A percentile compares a stretch with the other conserved stretches of the same genome.
Evolutionary conservation across 2,113 vertebrate genomes (phyloP).

Genomic region (Ascaphus truei): DNA sequence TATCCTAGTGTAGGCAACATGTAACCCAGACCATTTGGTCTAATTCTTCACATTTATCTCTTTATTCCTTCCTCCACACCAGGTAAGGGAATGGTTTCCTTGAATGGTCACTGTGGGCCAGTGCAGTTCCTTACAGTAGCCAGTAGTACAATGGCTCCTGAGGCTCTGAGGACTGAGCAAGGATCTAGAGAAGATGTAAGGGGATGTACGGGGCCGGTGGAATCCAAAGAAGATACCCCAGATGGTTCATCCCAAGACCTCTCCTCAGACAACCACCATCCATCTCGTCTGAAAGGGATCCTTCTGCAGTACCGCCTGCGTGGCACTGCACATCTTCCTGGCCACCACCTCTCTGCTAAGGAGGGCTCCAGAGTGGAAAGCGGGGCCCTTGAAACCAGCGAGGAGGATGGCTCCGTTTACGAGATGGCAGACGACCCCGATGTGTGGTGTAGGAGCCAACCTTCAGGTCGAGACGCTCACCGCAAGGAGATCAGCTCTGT

Average conservation of each 20-base stretch:
- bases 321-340: slow-evolving; percentile 82
- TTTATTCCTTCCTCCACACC: neutral
- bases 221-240: slow-evolving; percentile 58
- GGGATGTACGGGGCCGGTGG: slow-evolving; percentile 50
- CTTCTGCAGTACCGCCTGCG: slow-evolving; percentile 85
- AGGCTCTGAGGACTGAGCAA: slow-evolving; percentile 74
- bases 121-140: slow-evolving; percentile 84
- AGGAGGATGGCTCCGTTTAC: slow-evolving; percentile 90
- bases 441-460: slow-evolving; percentile 78
- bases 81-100: slow-evolving; percentile 92
- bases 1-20: too few species aligned
- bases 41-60: too few species aligned
- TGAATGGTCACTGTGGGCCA: slow-evolving; percentile 83
- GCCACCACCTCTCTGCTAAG: slow-evolving; percentile 70
- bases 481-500: slow-evolving; percentile 85
- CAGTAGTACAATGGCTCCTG: slow-evolving; percentile 71
- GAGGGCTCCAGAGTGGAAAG: slow-evolving; percentile 47
- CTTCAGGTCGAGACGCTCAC: slow-evolving; percentile 63
- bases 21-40: too few species aligned
- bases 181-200: slow-evolving; percentile 42
- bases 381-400: slow-evolving; percentile 68
- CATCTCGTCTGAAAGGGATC: slow-evolving; percentile 69
- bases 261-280: slow-evolving; percentile 35
- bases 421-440: slow-evolving; percentile 88
- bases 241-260: slow-evolving; percentile 65